Percentiles rank a stretch among this genome's conserved stretches.
Conservation (phyloP, 2,113 vertebrate species). For the Meriones unguiculatus region DNA sequence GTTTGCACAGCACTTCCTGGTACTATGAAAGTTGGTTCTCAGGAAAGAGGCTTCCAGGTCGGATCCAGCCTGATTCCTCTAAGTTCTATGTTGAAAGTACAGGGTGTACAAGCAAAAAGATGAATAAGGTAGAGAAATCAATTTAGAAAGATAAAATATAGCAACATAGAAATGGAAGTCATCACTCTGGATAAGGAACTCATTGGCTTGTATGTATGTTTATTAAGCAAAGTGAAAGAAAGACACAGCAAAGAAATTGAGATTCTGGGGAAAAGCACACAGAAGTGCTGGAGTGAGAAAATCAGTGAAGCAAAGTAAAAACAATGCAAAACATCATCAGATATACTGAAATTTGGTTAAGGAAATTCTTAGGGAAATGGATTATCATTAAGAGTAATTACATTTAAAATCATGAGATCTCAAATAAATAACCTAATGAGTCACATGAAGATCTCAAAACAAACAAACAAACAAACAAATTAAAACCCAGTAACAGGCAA, state of each 20-base stretch:
- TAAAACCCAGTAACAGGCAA: not conserved
- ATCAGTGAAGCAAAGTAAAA: not conserved
- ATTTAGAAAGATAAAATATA: not conserved
- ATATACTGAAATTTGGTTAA: not conserved
- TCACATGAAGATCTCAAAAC: not conserved
- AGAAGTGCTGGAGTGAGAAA: not conserved
- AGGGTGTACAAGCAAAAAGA: not conserved
- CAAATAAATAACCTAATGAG: not conserved
- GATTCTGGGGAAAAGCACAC: not conserved
- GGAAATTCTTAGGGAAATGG: too few species aligned
- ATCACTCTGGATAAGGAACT: not conserved
- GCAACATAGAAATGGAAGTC: not conserved
- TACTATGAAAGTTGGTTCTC: not conserved
- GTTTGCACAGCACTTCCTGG: rapidly evolving
- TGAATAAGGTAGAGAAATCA: not conserved
- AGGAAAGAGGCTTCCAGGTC: not conserved
- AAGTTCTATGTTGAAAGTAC: not conserved
- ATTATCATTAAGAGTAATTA: not conserved
- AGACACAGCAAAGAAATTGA: not conserved
- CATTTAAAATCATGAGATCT: not conserved
- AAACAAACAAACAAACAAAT: too few species aligned
- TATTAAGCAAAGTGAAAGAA: not conserved
- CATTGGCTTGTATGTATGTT: not conserved
- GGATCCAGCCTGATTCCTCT: not conserved
- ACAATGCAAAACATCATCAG: not conserved